phyloP scores from a whole-genome alignment of 2,797 vertebrate genomes.

The Alectoris magna region DNA sequence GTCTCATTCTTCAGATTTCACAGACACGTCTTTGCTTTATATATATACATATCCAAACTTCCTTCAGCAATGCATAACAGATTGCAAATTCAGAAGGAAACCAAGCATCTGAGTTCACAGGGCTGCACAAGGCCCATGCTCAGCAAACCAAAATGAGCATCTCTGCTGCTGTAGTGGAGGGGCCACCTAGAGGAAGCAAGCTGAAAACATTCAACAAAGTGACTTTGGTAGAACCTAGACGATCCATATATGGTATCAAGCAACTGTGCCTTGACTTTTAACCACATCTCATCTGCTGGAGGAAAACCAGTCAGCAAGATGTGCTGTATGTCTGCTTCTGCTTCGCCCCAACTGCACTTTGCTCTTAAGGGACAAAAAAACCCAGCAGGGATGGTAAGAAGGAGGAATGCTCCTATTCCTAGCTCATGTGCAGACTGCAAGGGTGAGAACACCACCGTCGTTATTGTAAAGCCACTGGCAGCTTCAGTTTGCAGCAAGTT shows the following conservation, averaged over 20 bases:
- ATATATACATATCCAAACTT: not conserved
- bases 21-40: not conserved
- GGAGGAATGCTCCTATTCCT: not conserved
- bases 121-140: not conserved
- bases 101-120: not conserved
- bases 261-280: constrained; percentile 22
- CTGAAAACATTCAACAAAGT: constrained; percentile 11
- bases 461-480: not conserved
- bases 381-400: not conserved
- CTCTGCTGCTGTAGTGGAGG: constrained; percentile 6
- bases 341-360: not conserved
- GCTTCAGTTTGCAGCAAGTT: not conserved
- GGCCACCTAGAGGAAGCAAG: constrained; percentile 72
- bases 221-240: constrained; percentile 34
- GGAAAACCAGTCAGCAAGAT: not conserved
- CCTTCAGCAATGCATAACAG: not conserved
- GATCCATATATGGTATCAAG: constrained; percentile 62
- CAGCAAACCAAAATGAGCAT: not conserved
- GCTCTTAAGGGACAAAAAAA: not conserved
- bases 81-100: not conserved
- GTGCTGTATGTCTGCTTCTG: not conserved
- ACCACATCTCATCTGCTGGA: constrained; percentile 20
- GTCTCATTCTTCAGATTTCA: not conserved
- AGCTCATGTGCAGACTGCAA: not conserved
- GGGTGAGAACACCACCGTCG: not conserved